A percentile compares a stretch with the other conserved stretches of the same genome.
phyloP scores from a whole-genome alignment of 2,888 invertebrate species.

The Hirtodrosophila alboralis region DNA sequence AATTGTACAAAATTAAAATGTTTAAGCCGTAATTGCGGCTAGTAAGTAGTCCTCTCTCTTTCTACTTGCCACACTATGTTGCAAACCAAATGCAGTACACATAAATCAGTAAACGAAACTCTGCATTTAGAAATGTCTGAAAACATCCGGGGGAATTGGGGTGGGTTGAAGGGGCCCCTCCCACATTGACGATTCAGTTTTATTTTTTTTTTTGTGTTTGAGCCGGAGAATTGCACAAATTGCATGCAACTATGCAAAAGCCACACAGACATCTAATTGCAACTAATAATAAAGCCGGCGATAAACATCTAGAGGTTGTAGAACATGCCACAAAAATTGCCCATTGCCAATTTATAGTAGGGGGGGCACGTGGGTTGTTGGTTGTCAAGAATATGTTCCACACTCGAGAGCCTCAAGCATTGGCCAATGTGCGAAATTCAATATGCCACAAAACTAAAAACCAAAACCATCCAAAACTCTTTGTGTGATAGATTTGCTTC shows the following conservation, averaged over 20 bases:
- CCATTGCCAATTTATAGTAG: slow-evolving; percentile 54
- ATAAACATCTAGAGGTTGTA: slow-evolving; percentile 58
- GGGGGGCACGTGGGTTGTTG: slow-evolving; percentile 34
- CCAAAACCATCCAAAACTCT: background rate
- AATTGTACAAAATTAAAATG: slow-evolving; percentile 10
- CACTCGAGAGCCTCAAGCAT: slow-evolving; percentile 14
- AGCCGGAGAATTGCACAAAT: slow-evolving; percentile 40
- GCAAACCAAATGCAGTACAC: slow-evolving; percentile 24
- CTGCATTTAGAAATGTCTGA: slow-evolving; percentile 42
- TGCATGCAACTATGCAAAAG: slow-evolving; percentile 55
- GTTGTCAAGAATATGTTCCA: slow-evolving; percentile 35
- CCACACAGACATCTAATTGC: slow-evolving; percentile 77
- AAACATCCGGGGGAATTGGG: slow-evolving; percentile 32
- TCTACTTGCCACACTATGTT: slow-evolving; percentile 1
- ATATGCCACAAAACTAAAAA: slow-evolving; percentile 44
- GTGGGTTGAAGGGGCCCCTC: slow-evolving; percentile 26
- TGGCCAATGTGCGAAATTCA: slow-evolving; percentile 55
- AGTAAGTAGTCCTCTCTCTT: background rate
- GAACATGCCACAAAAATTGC: slow-evolving; percentile 59
- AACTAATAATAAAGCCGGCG: slow-evolving; percentile 74
- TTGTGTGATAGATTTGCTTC: slow-evolving; percentile 52
- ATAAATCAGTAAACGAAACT: slow-evolving; percentile 63
- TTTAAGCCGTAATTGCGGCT: slow-evolving; percentile 22
- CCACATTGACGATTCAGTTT: slow-evolving; percentile 16
- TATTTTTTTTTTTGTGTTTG: background rate